Conservation (phyloP, 1,140 invertebrate genomes). For the Eurosta solidaginis region DNA sequence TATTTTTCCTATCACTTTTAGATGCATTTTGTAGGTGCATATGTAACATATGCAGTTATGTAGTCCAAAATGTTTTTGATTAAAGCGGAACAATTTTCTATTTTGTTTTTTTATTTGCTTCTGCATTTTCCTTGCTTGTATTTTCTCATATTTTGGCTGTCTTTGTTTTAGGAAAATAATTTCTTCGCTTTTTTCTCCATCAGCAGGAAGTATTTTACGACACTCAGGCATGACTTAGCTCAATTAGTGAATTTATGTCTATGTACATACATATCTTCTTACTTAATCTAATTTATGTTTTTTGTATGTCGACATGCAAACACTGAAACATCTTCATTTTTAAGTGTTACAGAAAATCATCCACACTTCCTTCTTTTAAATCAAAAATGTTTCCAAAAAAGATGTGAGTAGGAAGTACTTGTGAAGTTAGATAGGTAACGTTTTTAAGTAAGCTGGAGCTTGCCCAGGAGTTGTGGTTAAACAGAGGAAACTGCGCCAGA, state of each 20-base stretch:
- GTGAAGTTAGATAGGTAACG: too few relatives aligned
- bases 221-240: conserved; percentile 2
- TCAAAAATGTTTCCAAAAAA: too few relatives aligned
- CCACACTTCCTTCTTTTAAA: neutral
- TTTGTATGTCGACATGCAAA: neutral
- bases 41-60: neutral
- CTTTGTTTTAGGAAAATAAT: neutral
- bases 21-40: neutral
- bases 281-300: neutral
- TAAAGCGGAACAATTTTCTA: conserved; percentile 20
- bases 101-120: neutral
- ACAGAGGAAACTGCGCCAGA: too few relatives aligned
- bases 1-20: conserved; percentile 7
- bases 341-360: neutral
- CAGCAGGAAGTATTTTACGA: conserved; percentile 20
- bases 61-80: neutral
- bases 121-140: neutral
- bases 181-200: neutral
- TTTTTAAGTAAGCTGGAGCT: too few relatives aligned
- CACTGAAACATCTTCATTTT: neutral
- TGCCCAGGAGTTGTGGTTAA: too few relatives aligned
- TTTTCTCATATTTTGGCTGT: neutral
- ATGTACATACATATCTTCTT: neutral
- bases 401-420: too few relatives aligned
- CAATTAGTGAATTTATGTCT: neutral